A percentile compares a stretch with the other conserved stretches of the same genome.
These are phyloP conservation scores for Indicator indicator DNA, from an alignment of 2,113 vertebrate genomes.

Conservation along the genomic window DNA sequence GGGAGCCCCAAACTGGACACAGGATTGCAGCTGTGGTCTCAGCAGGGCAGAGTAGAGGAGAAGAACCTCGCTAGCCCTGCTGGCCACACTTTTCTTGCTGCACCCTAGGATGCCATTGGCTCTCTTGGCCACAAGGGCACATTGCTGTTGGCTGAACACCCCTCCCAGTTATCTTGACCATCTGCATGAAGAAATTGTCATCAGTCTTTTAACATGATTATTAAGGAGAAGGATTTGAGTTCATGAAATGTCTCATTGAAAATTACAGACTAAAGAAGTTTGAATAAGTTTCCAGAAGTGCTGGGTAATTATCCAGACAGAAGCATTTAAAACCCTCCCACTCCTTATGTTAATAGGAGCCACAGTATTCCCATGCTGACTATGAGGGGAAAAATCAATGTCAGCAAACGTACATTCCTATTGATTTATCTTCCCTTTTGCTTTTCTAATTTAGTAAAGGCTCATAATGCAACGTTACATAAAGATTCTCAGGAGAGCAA, in stretches of 20 bases:
- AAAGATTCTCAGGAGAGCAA: slow-evolving; percentile 58
- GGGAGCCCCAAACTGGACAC: no score
- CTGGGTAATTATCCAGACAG: slow-evolving; percentile 34
- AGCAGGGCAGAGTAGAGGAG: no score
- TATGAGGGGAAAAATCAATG: slow-evolving; percentile 65
- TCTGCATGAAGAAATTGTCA: not conserved
- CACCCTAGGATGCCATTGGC: no score
- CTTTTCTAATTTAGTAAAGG: slow-evolving; percentile 68
- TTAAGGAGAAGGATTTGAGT: not conserved
- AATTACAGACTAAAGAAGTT: slow-evolving; percentile 17
- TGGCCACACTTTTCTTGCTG: no score
- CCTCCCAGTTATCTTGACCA: not conserved
- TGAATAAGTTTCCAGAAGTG: slow-evolving; percentile 22
- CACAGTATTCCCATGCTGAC: slow-evolving; percentile 54
- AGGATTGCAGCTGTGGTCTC: no score
- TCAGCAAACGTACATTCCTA: slow-evolving; percentile 52
- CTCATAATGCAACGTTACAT: slow-evolving; percentile 54
- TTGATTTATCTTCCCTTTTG: slow-evolving; percentile 68
- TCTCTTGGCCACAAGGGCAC: no score
- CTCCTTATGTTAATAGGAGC: slow-evolving; percentile 41
- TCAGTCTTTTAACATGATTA: not conserved
- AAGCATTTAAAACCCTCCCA: slow-evolving; percentile 37
- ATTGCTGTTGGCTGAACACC: not conserved
- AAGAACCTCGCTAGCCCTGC: no score
- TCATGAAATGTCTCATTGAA: slow-evolving; percentile 2